Base-by-base conservation (phyloP, 1,140 invertebrate species). In the Cydia pomonella region DNA sequence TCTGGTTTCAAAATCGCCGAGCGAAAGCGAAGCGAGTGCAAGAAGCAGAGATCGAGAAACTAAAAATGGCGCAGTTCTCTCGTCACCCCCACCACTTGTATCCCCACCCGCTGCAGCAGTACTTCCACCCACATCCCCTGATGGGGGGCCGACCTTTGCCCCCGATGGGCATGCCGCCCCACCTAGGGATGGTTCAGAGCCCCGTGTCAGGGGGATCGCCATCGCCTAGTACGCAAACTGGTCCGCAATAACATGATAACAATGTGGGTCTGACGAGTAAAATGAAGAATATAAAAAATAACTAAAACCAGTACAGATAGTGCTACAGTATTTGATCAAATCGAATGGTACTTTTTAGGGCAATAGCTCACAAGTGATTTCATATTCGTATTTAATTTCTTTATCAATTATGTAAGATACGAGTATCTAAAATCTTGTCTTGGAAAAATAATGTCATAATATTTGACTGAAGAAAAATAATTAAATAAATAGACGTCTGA, bases 1-100 rank as follows among this genome's bases (percentile, higher is more conserved):
- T 99, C 82, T 99, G 98, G 98, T 99, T 99, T 91, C 98, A 99
- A 95, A 99, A 99, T 91, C 95, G 98, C 7, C 94, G 98, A 59
- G 98, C 98, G 72, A 99, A 99, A 93, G 97, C 97, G 80, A 99
- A 99, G 89, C 95, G 98, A 25, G 94, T 99, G 9, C 98, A 99
- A 88, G 98, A 99, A 91, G 98, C 98, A 38, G 98, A 99, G 94
- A 95, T 98, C 80, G 97, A 98, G 92, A 97, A 97, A 91, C 91
- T 97, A 79, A 96, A 97, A 89, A 97, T 97, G 96, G 96, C 96
- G 79, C 92, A 93, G 76, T 93, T 93, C 77, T 90, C 93, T 41
- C 88, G 93, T 16, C 91, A 93, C 78, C 92, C 92, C 64, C 92
- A 93, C 83, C 91, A 93, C 78, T 80, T 93, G 79, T 92, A 93